phyloP scores from a whole-genome alignment of 2,797 vertebrate species.

The Karalla daura region DNA sequence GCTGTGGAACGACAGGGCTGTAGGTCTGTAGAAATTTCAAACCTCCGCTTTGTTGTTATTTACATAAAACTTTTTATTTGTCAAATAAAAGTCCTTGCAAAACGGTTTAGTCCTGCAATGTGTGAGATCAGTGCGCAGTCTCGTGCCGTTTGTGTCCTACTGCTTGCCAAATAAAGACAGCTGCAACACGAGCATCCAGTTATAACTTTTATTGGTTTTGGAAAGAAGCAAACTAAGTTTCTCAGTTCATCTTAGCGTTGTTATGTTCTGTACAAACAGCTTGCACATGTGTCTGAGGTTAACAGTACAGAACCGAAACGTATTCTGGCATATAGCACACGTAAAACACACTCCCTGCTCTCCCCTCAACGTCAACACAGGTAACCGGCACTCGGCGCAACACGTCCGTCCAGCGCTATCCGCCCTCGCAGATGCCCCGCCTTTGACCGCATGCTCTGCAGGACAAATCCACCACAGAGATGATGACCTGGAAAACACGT shows the following conservation, averaged over 20 bases:
- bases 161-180: slow-evolving; percentile 6
- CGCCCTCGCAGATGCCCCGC: slow-evolving; percentile 45
- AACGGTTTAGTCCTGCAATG: slow-evolving; percentile 5
- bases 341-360: slow-evolving; percentile 68
- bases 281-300: slow-evolving; percentile 81
- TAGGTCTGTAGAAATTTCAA: neutral
- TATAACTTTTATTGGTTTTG: slow-evolving; percentile 87
- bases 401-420: slow-evolving; percentile 67
- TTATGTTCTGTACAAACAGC: slow-evolving; percentile 83
- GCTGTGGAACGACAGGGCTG: slow-evolving; percentile 8
- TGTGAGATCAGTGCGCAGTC: neutral
- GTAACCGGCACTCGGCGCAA: slow-evolving; percentile 63
- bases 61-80: slow-evolving; percentile 39
- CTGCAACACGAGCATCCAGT: slow-evolving; percentile 54
- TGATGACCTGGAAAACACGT: slow-evolving; percentile 28
- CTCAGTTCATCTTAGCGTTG: slow-evolving; percentile 78
- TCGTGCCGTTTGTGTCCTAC: too few relatives aligned
- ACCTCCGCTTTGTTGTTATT: slow-evolving; percentile 25
- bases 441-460: slow-evolving; percentile 57
- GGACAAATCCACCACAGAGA: slow-evolving; percentile 49
- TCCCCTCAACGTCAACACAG: slow-evolving; percentile 63
- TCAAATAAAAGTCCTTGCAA: slow-evolving; percentile 80
- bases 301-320: slow-evolving; percentile 77
- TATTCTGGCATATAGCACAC: slow-evolving; percentile 72
- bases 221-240: slow-evolving; percentile 85